Evolutionary conservation across 1,140 invertebrate species (phyloP), one percentile per base, ranked within the genome.

Genomic region (Phortica variegata): DNA sequence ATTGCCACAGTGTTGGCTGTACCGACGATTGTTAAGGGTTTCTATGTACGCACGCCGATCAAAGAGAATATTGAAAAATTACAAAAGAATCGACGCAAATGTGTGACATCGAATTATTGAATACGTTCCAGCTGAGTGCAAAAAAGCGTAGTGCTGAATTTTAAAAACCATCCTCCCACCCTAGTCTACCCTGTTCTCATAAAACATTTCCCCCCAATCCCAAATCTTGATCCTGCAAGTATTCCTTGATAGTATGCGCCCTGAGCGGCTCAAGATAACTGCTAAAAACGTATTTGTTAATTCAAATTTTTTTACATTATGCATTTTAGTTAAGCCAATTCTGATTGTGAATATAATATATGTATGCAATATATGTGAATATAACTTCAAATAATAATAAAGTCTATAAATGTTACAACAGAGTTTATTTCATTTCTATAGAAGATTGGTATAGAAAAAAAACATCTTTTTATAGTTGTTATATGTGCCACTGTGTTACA

Each of bases 11-110:
- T 60, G 6, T 51, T 75, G 23, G 56, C 68, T 5, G 73, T 69
- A 18, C 66, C 56, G 38, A 47, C 60, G 42, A 63, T 75, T n/a
- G 61, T 60, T 1, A 56, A 57, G 44, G 52, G 56, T 39, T 75
- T 75, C 55, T 58, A 61, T 19, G 52, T 47, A n/a, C 47, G 45
- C 33, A 68, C 57, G 15, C 41, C 58, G 12, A 69, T 73, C 31
- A 65, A 60, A 40, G 70, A 73, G 36, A 63, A 70, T 32, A 72
- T 75, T 29, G 73, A 75, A 29, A 61, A 54, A 38, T 52, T 75
- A 39, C 73, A 73, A 40, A 72, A 75, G 44, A 75, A 75, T 51
- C 57, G 73, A 31, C 61, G 73, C 39, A 75, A 75, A 49, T 75
- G 73, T 54, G 41, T 75, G 34, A 58, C 65, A 39, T 58, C 61